Conservation (phyloP, 1,140 invertebrate genomes). For the Steinernema feltiae region DNA sequence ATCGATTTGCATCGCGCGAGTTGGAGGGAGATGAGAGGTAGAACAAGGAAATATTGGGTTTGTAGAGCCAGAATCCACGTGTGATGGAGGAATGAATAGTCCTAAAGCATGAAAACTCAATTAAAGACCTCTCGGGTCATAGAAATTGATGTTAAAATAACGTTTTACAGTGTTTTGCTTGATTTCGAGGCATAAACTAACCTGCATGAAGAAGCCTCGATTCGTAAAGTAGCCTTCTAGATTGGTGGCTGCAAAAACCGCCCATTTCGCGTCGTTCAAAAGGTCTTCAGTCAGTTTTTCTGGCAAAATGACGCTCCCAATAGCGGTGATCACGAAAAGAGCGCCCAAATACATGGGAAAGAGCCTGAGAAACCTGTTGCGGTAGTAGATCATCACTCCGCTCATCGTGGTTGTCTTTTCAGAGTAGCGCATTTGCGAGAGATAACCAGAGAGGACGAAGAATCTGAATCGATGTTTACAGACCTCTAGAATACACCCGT, state of each 20-base stretch:
- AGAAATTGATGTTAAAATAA: not conserved
- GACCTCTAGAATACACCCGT: too few relatives aligned
- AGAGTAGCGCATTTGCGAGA: not conserved
- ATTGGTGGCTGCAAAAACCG: not conserved
- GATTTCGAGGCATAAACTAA: not conserved
- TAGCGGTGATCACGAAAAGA: not conserved
- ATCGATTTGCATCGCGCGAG: not conserved
- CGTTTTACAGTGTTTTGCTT: not conserved
- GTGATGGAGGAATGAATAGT: not conserved
- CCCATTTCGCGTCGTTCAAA: not conserved
- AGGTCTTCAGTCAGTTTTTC: not conserved
- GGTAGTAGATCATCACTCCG: not conserved
- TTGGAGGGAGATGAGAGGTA: not conserved
- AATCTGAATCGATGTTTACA: too few relatives aligned
- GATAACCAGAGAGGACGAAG: not conserved
- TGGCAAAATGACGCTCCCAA: not conserved
- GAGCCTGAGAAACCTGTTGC: not conserved
- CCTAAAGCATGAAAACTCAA: not conserved
- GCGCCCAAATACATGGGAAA: not conserved
- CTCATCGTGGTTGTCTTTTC: not conserved
- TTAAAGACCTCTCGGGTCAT: not conserved
- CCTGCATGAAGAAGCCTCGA: not conserved
- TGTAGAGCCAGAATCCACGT: not conserved
- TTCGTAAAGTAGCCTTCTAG: not conserved
- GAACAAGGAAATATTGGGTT: not conserved